These are phyloP conservation scores for Sialis lutaria DNA, from an alignment of 2,888 invertebrate species.

Conservation along the genomic window DNA sequence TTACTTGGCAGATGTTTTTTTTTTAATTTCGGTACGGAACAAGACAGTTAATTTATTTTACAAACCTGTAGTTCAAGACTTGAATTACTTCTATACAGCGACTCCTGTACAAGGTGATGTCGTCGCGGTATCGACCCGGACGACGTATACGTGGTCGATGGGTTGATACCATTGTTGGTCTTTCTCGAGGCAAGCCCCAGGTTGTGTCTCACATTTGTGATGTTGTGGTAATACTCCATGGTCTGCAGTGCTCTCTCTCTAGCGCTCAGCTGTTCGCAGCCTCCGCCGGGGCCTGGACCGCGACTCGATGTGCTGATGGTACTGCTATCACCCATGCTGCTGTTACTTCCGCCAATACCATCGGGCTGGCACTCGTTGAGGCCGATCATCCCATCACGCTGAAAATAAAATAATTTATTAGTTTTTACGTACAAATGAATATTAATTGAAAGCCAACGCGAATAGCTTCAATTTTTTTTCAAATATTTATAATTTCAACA, in stretches of 20 bases:
- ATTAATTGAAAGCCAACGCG: neutral
- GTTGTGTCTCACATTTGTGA: constrained; percentile 28
- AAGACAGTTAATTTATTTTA: constrained; percentile 9
- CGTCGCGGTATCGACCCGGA: constrained; percentile 10
- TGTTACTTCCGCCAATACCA: neutral
- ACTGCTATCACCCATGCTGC: neutral
- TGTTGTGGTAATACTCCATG: constrained; percentile 34
- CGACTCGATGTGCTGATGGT: neutral
- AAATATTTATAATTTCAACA: too few relatives aligned
- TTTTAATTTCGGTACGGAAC: constrained; percentile 15
- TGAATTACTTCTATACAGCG: constrained; percentile 70
- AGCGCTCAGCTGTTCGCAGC: constrained; percentile 18
- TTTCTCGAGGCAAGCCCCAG: constrained; percentile 24
- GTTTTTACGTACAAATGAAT: neutral
- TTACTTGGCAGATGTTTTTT: too few relatives aligned
- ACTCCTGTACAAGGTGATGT: constrained; percentile 18
- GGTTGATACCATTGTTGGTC: constrained; percentile 3
- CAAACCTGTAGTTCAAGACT: constrained; percentile 56
- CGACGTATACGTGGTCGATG: constrained; percentile 14
- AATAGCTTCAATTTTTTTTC: neutral
- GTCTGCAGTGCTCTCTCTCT: constrained; percentile 30
- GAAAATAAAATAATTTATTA: constrained; percentile 13
- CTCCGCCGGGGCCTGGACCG: constrained; percentile 4
- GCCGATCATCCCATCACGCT: constrained; percentile 32
- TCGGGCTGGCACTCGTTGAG: constrained; percentile 23